Conservation (phyloP, 2,113 vertebrate species). For the Limanda limanda region DNA sequence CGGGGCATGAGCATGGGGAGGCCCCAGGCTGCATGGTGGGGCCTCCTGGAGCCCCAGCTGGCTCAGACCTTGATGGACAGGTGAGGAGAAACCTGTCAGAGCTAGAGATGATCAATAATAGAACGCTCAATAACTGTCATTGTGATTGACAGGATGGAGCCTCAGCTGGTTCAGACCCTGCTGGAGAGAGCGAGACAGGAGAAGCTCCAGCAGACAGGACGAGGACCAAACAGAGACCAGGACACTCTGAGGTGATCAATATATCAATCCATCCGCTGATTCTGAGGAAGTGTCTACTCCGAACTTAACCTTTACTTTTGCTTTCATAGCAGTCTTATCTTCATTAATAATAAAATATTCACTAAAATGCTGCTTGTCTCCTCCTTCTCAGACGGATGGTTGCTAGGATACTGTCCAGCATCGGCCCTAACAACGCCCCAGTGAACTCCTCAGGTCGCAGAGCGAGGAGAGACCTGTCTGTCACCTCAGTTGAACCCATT, state of each 20-base stretch:
- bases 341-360: too few relatives aligned
- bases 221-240: constrained; percentile 59
- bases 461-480: constrained; percentile 66
- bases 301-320: too few relatives aligned
- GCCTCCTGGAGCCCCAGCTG: constrained; percentile 67
- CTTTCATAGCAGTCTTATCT: too few relatives aligned
- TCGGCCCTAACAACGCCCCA: constrained; percentile 38
- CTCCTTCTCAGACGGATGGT: constrained; percentile 71
- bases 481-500: neutral
- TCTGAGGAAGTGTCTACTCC: too few relatives aligned
- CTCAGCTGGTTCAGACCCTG: constrained; percentile 75
- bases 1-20: constrained; percentile 71
- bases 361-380: neutral
- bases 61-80: constrained; percentile 78
- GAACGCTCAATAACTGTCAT: neutral
- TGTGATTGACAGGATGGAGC: constrained; percentile 70
- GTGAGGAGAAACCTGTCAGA: constrained; percentile 34
- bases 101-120: neutral
- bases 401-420: constrained; percentile 75
- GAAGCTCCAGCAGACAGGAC: constrained; percentile 58
- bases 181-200: constrained; percentile 74
- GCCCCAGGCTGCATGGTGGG: constrained; percentile 67
- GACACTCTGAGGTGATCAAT: constrained; percentile 75
- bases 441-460: constrained; percentile 50
- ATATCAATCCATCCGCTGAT: neutral